Evolutionary conservation across 2,113 vertebrate genomes (phyloP).

Genomic region (Crotalus horridus): DNA sequence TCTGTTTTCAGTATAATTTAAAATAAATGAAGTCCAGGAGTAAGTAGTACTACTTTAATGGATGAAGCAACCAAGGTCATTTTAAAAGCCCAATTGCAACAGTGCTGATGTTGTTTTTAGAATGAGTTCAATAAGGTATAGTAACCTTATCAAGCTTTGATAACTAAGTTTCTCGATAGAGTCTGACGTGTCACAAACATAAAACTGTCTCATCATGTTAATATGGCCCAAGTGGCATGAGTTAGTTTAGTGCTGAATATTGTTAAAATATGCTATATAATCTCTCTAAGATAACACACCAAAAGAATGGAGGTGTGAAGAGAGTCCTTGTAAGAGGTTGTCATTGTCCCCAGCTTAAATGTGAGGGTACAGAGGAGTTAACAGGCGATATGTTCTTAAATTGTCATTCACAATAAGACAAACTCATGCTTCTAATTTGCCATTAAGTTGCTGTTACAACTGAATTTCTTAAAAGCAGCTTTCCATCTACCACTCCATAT

Average conservation of each 20-base stretch:
- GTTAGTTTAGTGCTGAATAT: constrained; percentile 66
- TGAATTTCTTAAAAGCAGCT: constrained; percentile 35
- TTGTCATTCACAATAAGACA: constrained; percentile 49
- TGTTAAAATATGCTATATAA: constrained; percentile 63
- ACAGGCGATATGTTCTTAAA: constrained; percentile 67
- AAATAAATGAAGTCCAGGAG: neutral
- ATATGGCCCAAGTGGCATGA: constrained; percentile 58
- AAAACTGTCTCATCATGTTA: constrained; percentile 66
- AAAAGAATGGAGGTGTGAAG: constrained; percentile 69
- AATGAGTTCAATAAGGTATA: constrained; percentile 62
- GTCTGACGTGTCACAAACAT: constrained; percentile 76
- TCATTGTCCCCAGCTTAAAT: constrained; percentile 61
- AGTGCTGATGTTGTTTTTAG: constrained; percentile 73
- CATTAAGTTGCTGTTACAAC: constrained; percentile 7
- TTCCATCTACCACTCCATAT: neutral
- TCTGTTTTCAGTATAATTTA: neutral
- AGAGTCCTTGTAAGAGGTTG: constrained; percentile 66
- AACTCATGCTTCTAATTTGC: constrained; percentile 38
- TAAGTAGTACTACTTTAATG: constrained; percentile 44
- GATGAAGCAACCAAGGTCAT: constrained; percentile 60
- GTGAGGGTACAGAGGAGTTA: constrained; percentile 66
- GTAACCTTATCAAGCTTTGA: constrained; percentile 66
- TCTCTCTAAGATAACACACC: constrained; percentile 70
- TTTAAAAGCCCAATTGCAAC: constrained; percentile 51
- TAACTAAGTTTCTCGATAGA: constrained; percentile 67